Conservation (phyloP, 2,797 vertebrate genomes). For the Choloepus didactylus region DNA sequence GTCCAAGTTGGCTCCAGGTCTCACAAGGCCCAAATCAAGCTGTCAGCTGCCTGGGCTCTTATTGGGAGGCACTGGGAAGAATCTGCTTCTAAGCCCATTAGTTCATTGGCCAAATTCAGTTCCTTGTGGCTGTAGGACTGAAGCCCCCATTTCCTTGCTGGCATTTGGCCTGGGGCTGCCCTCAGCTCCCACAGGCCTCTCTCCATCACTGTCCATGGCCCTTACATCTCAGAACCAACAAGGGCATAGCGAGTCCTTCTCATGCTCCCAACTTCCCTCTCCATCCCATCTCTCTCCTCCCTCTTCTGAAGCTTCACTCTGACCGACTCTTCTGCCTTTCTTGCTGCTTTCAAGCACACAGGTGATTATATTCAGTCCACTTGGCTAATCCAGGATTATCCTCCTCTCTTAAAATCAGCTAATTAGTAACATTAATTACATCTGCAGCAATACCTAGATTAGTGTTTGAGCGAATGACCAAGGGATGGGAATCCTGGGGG, state of each 20-base stretch:
- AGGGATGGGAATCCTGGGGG: not conserved
- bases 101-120: not conserved
- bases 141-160: fast-evolving
- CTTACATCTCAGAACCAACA: not conserved
- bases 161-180: not conserved
- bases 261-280: too few relatives aligned
- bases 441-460: not conserved
- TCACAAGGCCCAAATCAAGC: not conserved
- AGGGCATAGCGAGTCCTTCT: fast-evolving
- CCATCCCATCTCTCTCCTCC: not conserved
- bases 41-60: not conserved
- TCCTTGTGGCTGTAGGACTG: not conserved
- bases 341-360: not conserved
- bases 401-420: not conserved
- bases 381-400: not conserved
- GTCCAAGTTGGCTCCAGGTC: not conserved
- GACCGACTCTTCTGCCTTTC: not conserved
- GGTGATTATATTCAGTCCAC: fast-evolving
- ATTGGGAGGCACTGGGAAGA: not conserved
- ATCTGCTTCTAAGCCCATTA: too few relatives aligned
- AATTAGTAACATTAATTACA: not conserved
- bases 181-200: not conserved
- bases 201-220: too few relatives aligned
- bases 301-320: not conserved
- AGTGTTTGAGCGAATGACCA: not conserved